Evolutionary conservation across 2,113 vertebrate genomes (phyloP), one percentile per base, ranked within the genome.

Genomic region (Conger conger): DNA sequence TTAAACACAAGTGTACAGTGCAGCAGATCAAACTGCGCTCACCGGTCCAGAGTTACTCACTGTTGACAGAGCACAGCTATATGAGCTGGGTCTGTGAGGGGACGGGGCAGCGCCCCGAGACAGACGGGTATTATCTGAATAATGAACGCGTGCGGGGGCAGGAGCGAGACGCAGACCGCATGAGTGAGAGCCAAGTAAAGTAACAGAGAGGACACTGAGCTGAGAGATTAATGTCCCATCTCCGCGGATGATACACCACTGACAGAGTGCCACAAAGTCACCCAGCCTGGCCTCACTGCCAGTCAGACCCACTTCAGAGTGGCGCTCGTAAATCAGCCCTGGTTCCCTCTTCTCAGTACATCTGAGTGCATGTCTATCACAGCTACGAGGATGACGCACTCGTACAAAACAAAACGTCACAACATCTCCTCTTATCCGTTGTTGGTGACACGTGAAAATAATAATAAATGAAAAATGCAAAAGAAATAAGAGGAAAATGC

Each of bases 111-210:
- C 27, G 23, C 57, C 3, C 57, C 1, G 63, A 57, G 38, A 37
- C 57, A 73, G 38, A 33, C 5, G 16, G 63, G 36, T 23, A 45
- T 35, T 37, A 30, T 20, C 20, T 17, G n/a, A 36, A 20, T 27
- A 1, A 38, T 83, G 27, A 78, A 35, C 38, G 73, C 27, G 78
- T 35, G 35, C 50, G 68, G 23, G 42, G 38, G 11, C 57, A 18
- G 36, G 68, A 63, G 81, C 63, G 45, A 73, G 38, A 50, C 18
- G 7, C n/a, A 2, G 84, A 53, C 37, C 23, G 79, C 53, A 79
- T 83, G 33, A 68, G 13, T 27, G 57, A 63, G 57, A 63, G 57
- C 82, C 77, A 36, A 63, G 73, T 53, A 68, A 68, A 82, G n/a
- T n/a, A n/a, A 85, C 45, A 38, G 33, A 15, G 27, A 60, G 77